Evolutionary conservation across 2,113 vertebrate species (phyloP), one percentile per base, ranked within the genome.

Genomic region (Podiceps cristatus): DNA sequence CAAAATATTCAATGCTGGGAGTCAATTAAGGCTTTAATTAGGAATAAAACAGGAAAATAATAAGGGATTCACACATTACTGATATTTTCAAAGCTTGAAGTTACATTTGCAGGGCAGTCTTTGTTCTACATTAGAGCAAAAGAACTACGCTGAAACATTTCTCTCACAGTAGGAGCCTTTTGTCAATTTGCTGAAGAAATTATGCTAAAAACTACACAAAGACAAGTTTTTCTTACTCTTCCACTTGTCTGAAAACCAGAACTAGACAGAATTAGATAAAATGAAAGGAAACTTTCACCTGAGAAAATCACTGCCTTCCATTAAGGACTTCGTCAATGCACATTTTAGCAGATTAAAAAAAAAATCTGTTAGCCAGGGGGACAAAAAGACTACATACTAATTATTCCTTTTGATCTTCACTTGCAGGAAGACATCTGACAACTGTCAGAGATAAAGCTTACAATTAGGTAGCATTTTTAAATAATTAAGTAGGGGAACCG

Each of bases 361-460:
- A 88, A 15, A 37, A 11, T 92, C 56, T 96, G 60, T 55, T 92
- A 94, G 93, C 93, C 84, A 95, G 22, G 17, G 75, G 94, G 91
- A 96, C 89, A 97, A 93, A 96, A 69, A 91, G 69, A 91, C 89
- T 96, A 87, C 73, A 91, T 47, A 69, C 86, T 96, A 96, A 95
- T 95, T 97, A 96, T 97, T 97, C 93, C 37, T 94, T 96, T 97
- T 97, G 94, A 96, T 96, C 91, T 91, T 96, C 62, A 91, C 74
- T 95, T 94, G 86, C 77, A 94, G 86, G 93, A 94, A 97, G 94
- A 96, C 73, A 92, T 96, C 91, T 96, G 95, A 96, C 91, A 97
- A 95, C 93, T 96, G 93, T 89, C 84, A 97, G 66, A 94, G 93
- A 97, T 96, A 97, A 97, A 96, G 66, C 83, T 94, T 56, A 96